Conservation (phyloP, 2,797 vertebrate species). For the Perodicticus potto region DNA sequence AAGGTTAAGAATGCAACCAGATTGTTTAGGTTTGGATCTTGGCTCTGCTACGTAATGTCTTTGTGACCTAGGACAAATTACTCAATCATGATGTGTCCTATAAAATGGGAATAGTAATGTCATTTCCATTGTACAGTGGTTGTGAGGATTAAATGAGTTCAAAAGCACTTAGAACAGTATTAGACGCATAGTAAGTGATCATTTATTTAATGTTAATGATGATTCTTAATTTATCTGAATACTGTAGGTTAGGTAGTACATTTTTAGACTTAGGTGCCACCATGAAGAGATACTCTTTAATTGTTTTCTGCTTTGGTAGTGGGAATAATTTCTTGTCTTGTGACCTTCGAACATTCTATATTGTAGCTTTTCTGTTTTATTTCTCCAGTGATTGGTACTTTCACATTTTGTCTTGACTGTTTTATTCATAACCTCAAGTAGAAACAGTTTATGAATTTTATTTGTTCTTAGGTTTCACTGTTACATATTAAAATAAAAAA, state of each 20-base stretch:
- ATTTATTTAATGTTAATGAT: not conserved
- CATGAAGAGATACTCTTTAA: not conserved
- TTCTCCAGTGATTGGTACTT: not conserved
- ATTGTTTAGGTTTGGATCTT: not conserved
- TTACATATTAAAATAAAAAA: not conserved
- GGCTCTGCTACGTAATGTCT: not conserved
- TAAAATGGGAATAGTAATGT: not conserved
- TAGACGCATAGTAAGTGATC: not conserved
- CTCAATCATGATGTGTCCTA: not conserved
- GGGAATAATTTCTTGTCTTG: not conserved
- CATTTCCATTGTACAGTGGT: not conserved
- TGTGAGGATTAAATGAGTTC: not conserved
- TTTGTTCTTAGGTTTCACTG: slow-evolving; percentile 6
- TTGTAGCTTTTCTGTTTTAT: slow-evolving; percentile 3
- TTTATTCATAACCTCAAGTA: slow-evolving; percentile 49
- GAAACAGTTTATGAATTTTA: not conserved
- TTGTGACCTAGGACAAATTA: slow-evolving; percentile 9
- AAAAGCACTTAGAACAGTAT: not conserved
- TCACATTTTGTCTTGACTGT: not conserved
- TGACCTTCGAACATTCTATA: not conserved
- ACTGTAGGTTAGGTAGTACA: not conserved
- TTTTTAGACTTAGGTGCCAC: not conserved
- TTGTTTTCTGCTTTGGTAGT: not conserved
- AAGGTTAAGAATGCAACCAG: not conserved
- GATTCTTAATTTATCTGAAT: not conserved